Evolutionary conservation across 1,140 invertebrate genomes (phyloP).

Genomic region (Drosophila busckii): DNA sequence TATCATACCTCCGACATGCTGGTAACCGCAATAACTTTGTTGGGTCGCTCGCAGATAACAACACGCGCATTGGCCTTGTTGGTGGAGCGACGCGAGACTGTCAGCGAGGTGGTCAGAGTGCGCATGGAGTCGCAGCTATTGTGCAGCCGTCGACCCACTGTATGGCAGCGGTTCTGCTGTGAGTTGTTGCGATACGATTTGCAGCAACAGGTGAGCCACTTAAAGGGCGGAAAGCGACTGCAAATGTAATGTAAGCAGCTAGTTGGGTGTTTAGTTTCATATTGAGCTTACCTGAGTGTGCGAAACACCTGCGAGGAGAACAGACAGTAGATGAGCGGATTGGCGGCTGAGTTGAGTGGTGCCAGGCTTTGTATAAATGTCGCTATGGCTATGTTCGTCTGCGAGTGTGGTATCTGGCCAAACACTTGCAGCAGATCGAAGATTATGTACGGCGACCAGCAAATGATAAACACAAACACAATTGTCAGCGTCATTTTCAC

Average conservation of each 20-base stretch:
- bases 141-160: constrained; percentile 65
- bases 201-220: constrained; percentile 79
- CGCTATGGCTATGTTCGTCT: constrained; percentile 89
- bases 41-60: constrained; percentile 70
- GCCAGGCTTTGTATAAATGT: constrained; percentile 96
- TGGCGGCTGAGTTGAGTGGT: constrained; percentile 95
- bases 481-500: constrained; percentile 98
- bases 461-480: constrained; percentile 95
- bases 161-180: constrained; percentile 63
- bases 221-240: constrained; percentile 79
- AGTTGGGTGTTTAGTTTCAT: background rate
- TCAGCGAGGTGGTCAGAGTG: constrained; percentile 73
- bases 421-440: constrained; percentile 96
- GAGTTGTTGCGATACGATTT: constrained; percentile 73
- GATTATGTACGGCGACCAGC: constrained; percentile 97
- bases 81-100: constrained; percentile 66
- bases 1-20: constrained; percentile 79
- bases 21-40: constrained; percentile 51
- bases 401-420: constrained; percentile 88
- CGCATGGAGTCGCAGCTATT: constrained; percentile 78
- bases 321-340: constrained; percentile 96
- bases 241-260: background rate
- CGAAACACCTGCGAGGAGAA: constrained; percentile 94
- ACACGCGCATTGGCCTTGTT: constrained; percentile 69
- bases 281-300: constrained; percentile 86